Evolutionary conservation across 2,888 invertebrate species (phyloP).

Genomic region (Andrena bicolor): DNA sequence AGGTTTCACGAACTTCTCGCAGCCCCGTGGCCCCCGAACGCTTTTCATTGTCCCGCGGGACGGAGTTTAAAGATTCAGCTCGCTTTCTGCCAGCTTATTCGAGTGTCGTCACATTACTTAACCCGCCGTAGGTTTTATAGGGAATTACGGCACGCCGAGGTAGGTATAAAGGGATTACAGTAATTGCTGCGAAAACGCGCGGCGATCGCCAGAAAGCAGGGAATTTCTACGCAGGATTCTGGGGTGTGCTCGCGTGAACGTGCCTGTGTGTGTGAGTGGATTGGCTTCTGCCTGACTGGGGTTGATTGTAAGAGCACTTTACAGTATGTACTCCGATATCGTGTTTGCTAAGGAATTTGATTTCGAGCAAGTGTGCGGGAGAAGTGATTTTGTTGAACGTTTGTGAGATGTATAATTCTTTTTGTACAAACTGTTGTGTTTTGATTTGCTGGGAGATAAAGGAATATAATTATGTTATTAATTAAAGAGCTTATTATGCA

Average conservation of each 20-base stretch:
- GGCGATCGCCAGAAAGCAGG: not conserved
- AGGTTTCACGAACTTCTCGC: constrained; percentile 21
- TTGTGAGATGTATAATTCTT: not conserved
- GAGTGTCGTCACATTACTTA: not conserved
- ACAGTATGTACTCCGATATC: not conserved
- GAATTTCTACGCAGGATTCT: constrained; percentile 1
- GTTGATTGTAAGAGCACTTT: constrained; percentile 22
- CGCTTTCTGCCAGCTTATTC: not conserved
- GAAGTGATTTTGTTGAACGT: constrained; percentile 10
- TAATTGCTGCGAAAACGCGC: constrained; percentile 13
- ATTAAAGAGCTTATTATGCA: too few species aligned
- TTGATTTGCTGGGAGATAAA: too few species aligned
- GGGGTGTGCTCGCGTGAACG: not conserved
- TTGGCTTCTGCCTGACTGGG: constrained; percentile 8
- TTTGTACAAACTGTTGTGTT: too few species aligned
- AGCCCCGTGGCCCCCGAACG: not conserved
- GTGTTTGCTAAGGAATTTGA: constrained; percentile 14
- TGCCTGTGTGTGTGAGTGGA: not conserved
- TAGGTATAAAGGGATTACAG: not conserved
- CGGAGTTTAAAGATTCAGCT: constrained; percentile 25
- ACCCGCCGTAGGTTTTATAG: not conserved
- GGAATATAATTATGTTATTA: too few species aligned
- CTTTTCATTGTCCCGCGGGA: constrained; percentile 18
- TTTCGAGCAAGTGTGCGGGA: constrained; percentile 11
- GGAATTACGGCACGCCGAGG: not conserved